These are phyloP conservation scores for Poecilia gillii DNA, from an alignment of 2,797 vertebrate genomes.

Conservation along the genomic window DNA sequence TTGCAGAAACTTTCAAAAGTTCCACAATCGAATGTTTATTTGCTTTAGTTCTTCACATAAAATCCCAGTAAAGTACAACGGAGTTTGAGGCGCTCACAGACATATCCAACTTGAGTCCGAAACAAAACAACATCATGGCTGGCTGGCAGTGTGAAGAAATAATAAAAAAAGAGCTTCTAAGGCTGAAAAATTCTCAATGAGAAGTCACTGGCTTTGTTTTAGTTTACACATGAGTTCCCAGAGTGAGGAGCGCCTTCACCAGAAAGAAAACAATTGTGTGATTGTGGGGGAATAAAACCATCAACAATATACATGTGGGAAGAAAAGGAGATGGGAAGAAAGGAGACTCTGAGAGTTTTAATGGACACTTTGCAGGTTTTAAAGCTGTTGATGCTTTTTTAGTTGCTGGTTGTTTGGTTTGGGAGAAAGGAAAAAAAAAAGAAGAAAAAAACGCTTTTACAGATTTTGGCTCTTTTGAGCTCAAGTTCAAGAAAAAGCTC, in stretches of 20 bases:
- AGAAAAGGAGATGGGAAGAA: background rate
- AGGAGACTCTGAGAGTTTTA: background rate
- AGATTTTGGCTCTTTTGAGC: background rate
- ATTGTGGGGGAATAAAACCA: background rate
- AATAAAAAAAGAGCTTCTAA: background rate
- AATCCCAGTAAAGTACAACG: background rate
- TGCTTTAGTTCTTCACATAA: background rate
- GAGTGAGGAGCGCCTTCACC: background rate
- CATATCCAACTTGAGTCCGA: background rate
- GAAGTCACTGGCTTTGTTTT: background rate
- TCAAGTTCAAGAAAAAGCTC: background rate
- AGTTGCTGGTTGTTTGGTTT: background rate
- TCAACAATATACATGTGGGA: background rate
- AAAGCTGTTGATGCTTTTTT: background rate
- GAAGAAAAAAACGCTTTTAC: background rate
- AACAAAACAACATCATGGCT: background rate
- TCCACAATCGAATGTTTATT: background rate
- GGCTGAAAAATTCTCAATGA: background rate
- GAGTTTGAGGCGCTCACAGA: background rate
- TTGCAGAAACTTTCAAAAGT: background rate
- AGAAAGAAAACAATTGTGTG: background rate
- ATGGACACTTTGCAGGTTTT: background rate
- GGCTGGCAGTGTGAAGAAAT: background rate
- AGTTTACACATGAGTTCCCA: background rate
- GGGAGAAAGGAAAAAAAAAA: background rate